Percentiles rank a stretch among this genome's conserved stretches.
These are phyloP conservation scores for Drosophila equinoxialis DNA, from an alignment of 1,140 invertebrate genomes.

Conservation along the genomic window DNA sequence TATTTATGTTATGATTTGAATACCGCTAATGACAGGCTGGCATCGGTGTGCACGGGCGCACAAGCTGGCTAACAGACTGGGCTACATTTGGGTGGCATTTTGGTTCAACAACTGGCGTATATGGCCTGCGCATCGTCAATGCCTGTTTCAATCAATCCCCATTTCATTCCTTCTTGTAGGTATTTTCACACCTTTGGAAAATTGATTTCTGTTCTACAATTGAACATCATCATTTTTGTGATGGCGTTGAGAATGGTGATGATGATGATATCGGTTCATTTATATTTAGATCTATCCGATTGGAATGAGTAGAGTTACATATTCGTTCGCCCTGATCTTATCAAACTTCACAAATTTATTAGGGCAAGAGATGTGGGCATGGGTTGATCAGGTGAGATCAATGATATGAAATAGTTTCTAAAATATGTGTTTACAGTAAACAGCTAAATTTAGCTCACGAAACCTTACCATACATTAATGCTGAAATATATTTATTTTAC, in stretches of 20 bases:
- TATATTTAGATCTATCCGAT: slow-evolving; percentile 47
- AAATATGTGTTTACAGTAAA: neutral
- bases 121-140: slow-evolving; percentile 41
- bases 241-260: slow-evolving; percentile 23
- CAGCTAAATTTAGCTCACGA: neutral
- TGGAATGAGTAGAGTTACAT: slow-evolving; percentile 34
- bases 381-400: neutral
- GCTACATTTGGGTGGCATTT: slow-evolving; percentile 51
- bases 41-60: neutral
- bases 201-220: slow-evolving; percentile 48
- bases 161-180: slow-evolving; percentile 57
- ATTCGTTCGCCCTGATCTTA: slow-evolving; percentile 41
- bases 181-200: slow-evolving; percentile 75
- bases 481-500: neutral
- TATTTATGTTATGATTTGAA: slow-evolving; percentile 83
- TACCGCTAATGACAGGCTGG: slow-evolving; percentile 77
- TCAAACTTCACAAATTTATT: slow-evolving; percentile 60
- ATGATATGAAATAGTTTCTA: neutral
- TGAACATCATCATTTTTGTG: slow-evolving; percentile 41
- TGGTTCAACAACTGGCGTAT: slow-evolving; percentile 11
- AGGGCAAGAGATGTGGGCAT: slow-evolving; percentile 25
- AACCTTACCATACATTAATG: neutral
- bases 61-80: neutral
- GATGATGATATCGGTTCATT: slow-evolving; percentile 40
- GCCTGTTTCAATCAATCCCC: slow-evolving; percentile 53